These are phyloP conservation scores for Drosophila prolongata DNA, from an alignment of 2,888 invertebrate species.

Conservation along the genomic window DNA sequence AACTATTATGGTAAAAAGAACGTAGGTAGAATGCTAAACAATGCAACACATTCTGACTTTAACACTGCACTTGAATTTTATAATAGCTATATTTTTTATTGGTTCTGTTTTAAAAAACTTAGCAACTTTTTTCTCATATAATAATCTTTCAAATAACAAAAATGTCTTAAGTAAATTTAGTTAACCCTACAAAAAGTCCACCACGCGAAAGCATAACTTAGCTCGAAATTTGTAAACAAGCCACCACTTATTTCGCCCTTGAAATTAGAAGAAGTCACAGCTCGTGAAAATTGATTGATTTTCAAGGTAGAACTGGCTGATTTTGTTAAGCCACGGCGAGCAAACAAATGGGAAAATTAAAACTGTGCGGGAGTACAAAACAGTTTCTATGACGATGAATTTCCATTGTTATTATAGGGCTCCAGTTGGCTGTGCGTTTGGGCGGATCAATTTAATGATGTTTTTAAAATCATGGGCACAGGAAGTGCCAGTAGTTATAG, in stretches of 20 bases:
- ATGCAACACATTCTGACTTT: slow-evolving; percentile 1
- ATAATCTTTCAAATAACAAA: too few relatives aligned
- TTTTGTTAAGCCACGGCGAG: neutral
- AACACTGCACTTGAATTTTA: too few relatives aligned
- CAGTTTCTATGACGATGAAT: slow-evolving; percentile 15
- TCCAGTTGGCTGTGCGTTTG: slow-evolving; percentile 15
- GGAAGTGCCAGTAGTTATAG: slow-evolving; percentile 4
- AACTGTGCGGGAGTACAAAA: neutral
- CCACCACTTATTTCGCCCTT: neutral
- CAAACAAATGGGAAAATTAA: slow-evolving; percentile 6
- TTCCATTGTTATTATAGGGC: slow-evolving; percentile 5
- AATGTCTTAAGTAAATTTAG: too few relatives aligned
- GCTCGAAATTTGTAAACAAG: neutral
- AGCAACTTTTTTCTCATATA: too few relatives aligned
- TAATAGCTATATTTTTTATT: too few relatives aligned
- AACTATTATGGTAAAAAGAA: slow-evolving; percentile 31
- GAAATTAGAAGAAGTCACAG: slow-evolving; percentile 3
- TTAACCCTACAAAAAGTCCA: too few relatives aligned
- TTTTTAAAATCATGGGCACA: slow-evolving; percentile 34
- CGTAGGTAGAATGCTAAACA: slow-evolving; percentile 16
- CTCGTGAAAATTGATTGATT: slow-evolving; percentile 38
- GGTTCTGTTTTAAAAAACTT: too few relatives aligned
- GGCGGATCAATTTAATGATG: slow-evolving; percentile 51
- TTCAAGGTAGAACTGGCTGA: slow-evolving; percentile 5
- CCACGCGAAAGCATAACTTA: neutral